These are phyloP conservation scores for Drosophila teissieri DNA, from an alignment of 1,140 invertebrate species.

Conservation along the genomic window DNA sequence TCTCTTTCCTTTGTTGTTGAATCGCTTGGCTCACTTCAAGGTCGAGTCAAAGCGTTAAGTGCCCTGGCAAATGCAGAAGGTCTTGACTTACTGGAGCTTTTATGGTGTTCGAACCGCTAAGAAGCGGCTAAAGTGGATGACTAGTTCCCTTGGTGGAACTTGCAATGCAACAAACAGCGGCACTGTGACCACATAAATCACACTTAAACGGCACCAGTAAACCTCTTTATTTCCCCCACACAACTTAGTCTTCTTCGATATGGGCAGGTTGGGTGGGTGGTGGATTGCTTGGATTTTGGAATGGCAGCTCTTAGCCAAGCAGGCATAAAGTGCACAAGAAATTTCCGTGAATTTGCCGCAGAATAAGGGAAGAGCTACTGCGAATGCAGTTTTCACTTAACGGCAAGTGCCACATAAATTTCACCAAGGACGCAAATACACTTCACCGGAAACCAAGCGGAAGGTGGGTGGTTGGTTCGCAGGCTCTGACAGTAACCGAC, in stretches of 20 bases:
- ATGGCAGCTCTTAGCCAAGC: conserved; percentile 47
- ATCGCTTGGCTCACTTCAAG: conserved; percentile 28
- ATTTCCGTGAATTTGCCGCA: conserved; percentile 11
- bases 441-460: conserved; percentile 11
- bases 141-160: conserved; percentile 18
- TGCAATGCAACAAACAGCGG: conserved; percentile 40
- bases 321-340: conserved; percentile 38
- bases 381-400: conserved; percentile 75
- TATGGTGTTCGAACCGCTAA: conserved; percentile 12
- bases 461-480: neutral
- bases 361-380: conserved; percentile 18
- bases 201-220: conserved; percentile 55
- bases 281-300: neutral
- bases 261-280: conserved; percentile 36
- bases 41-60: conserved; percentile 20
- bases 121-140: conserved; percentile 4
- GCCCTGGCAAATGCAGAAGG: conserved; percentile 20
- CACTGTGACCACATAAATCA: conserved; percentile 63
- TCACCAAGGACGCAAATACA: conserved; percentile 64
- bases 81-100: conserved; percentile 17
- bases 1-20: conserved; percentile 17
- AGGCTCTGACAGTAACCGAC: conserved; percentile 24
- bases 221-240: conserved; percentile 20
- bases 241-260: conserved; percentile 14
- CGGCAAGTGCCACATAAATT: conserved; percentile 78